Evolutionary conservation across 37 sponge, comb jelly and placozoan species (phyloP).

Genomic region (Oscarella lobularis): DNA sequence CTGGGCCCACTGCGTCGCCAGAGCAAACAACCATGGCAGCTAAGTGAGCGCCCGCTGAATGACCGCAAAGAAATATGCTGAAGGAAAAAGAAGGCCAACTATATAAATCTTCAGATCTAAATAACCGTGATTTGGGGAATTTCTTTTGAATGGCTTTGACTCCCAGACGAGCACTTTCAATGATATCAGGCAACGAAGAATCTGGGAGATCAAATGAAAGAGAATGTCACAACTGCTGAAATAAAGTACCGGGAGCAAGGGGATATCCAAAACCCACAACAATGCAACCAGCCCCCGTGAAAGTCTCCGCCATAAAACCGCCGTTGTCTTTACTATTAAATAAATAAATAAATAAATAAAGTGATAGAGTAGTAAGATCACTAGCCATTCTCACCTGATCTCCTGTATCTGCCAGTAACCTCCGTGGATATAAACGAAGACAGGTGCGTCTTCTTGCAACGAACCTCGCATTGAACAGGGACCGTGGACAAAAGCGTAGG

Average conservation of each 20-base stretch:
- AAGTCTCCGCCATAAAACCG: not conserved
- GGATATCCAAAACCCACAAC: not conserved
- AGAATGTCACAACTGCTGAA: not conserved
- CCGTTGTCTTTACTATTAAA: not conserved
- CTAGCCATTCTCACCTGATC: no score
- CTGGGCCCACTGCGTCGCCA: no score
- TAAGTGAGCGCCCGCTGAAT: not conserved
- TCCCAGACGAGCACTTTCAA: not conserved
- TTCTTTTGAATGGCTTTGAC: not conserved
- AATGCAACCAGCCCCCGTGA: not conserved
- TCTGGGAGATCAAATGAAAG: not conserved
- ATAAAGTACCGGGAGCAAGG: not conserved
- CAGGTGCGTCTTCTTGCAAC: not conserved
- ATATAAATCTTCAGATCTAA: no score
- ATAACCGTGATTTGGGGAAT: not conserved
- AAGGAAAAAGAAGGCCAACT: no score
- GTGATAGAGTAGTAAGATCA: no score
- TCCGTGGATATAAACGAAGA: slow-evolving; percentile 49
- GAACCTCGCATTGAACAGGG: not conserved
- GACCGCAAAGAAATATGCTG: not conserved
- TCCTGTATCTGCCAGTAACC: slow-evolving; percentile 48
- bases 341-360: not conserved
- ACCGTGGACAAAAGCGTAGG: not conserved
- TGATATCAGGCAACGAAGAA: not conserved
- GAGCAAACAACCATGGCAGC: not conserved